A percentile compares a stretch with the other conserved stretches of the same genome.
Conservation (phyloP, 2,113 vertebrate species). For the Pterocles gutturalis region DNA sequence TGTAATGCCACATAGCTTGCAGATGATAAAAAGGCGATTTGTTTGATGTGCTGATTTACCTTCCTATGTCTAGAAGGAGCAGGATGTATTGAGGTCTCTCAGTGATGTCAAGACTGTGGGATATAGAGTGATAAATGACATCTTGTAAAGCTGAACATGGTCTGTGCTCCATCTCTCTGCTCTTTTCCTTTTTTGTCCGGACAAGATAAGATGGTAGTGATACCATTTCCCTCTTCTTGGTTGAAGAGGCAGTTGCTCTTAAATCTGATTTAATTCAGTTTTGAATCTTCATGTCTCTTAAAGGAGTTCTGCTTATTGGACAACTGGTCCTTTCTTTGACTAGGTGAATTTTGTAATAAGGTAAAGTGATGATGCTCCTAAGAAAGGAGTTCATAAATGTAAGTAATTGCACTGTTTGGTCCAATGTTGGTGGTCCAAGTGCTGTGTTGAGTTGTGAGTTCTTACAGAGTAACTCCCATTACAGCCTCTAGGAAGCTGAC, state of each 20-base stretch:
- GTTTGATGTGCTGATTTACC: not conserved
- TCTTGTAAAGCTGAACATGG: not conserved
- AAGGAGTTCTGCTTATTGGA: not conserved
- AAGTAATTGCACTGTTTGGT: fast-evolving
- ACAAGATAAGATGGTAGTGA: not conserved
- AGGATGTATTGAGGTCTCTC: not conserved
- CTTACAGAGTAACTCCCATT: not conserved
- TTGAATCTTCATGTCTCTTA: not conserved
- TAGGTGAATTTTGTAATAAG: not conserved
- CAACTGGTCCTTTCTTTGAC: not conserved
- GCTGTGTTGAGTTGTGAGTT: not conserved
- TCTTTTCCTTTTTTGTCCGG: not conserved
- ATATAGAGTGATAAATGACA: not conserved
- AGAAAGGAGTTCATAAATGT: not conserved
- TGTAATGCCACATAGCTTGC: not conserved
- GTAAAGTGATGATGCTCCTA: not conserved
- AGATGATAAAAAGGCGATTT: not conserved
- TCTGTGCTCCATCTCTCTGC: not conserved
- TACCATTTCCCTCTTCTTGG: not conserved
- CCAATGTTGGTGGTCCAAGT: not conserved
- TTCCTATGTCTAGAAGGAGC: not conserved
- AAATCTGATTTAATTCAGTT: not conserved
- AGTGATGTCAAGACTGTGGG: not conserved
- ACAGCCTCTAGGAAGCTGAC: not conserved
- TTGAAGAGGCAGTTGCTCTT: not conserved